Evolutionary conservation across 1,140 invertebrate species (phyloP), one percentile per base, ranked within the genome.

Genomic region (Samia ricini): DNA sequence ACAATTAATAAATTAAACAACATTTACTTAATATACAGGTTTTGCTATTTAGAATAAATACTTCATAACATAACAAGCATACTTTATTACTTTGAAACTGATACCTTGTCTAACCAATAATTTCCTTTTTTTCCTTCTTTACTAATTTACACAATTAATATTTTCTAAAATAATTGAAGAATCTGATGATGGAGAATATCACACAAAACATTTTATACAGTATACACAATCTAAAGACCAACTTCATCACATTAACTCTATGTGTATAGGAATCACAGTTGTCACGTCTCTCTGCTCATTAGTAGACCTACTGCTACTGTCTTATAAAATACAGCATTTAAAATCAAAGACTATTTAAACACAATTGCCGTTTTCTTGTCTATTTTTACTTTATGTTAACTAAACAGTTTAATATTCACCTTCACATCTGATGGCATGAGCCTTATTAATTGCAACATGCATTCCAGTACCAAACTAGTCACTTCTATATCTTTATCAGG

Each of bases 401-500:
- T 21, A 21, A 21, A 52, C 10, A 52, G 8, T 52, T 21, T 8
- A 52, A 8, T 22, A 52, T 3, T 20, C 72, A 85, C 85, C 78
- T 81, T 80, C 8, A 69, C 57, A 60, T 74, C 56, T 52, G 60
- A 21, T 23, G 83, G 82, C 19, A 86, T 60, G 49, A 75, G 62
- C 33, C 64, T 61, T 12, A 76, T 68, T 24, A 85, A 63, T 59
- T 77, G 59, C 51, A 77, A 33, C 5, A 81, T 60, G 64, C 81
- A 84, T 8, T 68, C 59, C 55, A 78, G 67, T 22, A 78, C 69
- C 20, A 79, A 66, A 24, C 74, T 74, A 18, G 76, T 81, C 10
- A 84, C 69, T 68, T 81, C 73, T n/a, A 74, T 54, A 61, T 84
- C 77, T 56, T 77, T 79, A 54, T 84, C 79, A 54, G 59, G 33